Conservation (phyloP, 2,113 vertebrate species). For the Anas platyrhynchos region DNA sequence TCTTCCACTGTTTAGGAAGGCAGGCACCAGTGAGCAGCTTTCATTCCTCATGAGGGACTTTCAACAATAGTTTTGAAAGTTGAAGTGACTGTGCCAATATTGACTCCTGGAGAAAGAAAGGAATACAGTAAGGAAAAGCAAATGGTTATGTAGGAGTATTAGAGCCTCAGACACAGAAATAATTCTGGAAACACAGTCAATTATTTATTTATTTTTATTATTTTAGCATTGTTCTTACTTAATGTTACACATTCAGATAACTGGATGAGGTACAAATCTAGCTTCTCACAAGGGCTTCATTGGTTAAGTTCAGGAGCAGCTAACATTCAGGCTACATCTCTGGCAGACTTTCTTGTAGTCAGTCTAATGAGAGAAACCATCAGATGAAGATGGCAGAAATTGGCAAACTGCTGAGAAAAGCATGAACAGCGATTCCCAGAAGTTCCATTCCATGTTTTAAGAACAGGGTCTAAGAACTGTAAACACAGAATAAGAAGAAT, state of each 20-base stretch:
- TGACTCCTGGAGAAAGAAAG: not conserved
- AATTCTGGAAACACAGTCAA: not conserved
- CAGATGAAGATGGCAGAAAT: not conserved
- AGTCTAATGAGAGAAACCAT: not conserved
- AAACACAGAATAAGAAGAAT: not conserved
- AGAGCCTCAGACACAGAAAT: not conserved
- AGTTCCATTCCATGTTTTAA: not conserved
- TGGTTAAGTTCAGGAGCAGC: not conserved
- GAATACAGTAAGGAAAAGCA: not conserved
- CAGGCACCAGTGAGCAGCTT: not conserved
- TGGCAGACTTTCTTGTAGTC: not conserved
- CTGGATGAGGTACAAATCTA: not conserved
- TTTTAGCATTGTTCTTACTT: not conserved
- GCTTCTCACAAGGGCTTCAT: not conserved
- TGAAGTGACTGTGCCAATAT: not conserved
- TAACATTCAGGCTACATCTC: not conserved
- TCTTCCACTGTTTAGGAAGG: not conserved
- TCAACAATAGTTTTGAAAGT: not conserved
- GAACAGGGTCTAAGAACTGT: not conserved
- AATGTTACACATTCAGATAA: not conserved
- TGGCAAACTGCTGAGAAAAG: not conserved
- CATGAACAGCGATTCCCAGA: not conserved
- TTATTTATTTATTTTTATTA: not conserved
- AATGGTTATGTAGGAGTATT: not conserved
- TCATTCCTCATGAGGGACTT: not conserved